A percentile compares a stretch with the other conserved stretches of the same genome.
Evolutionary conservation across 2,113 vertebrate genomes (phyloP).

Genomic region (Cebus imitator): DNA sequence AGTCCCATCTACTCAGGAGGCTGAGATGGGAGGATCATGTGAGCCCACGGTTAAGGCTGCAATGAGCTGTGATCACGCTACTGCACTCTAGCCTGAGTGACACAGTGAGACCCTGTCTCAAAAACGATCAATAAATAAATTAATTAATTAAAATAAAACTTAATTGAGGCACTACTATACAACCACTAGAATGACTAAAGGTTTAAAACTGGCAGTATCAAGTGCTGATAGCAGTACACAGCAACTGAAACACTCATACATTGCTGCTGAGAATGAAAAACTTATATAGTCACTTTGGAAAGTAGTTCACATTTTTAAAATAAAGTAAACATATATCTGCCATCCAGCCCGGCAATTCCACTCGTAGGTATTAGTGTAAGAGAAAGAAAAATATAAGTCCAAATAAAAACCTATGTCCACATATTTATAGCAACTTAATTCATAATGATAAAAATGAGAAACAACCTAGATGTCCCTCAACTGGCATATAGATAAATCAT

Average conservation of each 20-base stretch:
- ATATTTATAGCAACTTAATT: slow-evolving; percentile 2
- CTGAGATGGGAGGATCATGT: too few species aligned
- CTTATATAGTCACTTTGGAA: not conserved
- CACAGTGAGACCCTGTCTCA: too few species aligned
- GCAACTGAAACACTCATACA: not conserved
- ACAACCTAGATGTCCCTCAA: not conserved
- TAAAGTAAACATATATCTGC: not conserved
- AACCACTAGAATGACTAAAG: not conserved
- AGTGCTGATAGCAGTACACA: not conserved
- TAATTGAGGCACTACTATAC: not conserved
- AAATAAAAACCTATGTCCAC: not conserved
- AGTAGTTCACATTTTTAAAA: not conserved
- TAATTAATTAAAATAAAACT: not conserved
- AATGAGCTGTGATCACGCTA: too few species aligned
- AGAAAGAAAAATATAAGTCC: slow-evolving; percentile 31
- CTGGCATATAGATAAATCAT: not conserved
- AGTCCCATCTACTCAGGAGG: too few species aligned
- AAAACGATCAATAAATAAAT: too few species aligned
- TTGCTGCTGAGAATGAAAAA: not conserved
- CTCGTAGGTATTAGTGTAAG: not conserved
- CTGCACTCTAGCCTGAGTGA: too few species aligned
- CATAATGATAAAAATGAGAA: not conserved
- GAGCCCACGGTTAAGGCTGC: too few species aligned
- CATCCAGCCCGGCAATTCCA: not conserved
- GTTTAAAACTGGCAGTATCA: not conserved